These are phyloP conservation scores for Rana temporaria DNA, from an alignment of 2,113 vertebrate genomes.

Conservation along the genomic window DNA sequence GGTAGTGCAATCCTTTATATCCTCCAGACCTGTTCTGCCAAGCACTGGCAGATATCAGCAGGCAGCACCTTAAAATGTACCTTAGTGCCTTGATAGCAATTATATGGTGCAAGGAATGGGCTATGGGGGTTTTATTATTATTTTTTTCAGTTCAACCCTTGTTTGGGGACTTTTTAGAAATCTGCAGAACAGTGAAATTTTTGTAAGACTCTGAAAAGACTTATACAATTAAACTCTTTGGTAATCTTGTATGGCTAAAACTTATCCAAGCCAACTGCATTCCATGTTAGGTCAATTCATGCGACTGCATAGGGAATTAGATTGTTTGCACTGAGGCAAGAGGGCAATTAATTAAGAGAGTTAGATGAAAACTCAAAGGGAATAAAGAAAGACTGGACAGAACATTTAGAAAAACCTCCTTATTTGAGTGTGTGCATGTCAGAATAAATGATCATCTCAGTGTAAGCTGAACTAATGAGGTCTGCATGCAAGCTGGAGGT, in stretches of 20 bases:
- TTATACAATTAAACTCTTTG: not conserved
- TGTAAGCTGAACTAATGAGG: slow-evolving; percentile 59
- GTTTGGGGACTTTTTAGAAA: no score
- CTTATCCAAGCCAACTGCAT: slow-evolving; percentile 40
- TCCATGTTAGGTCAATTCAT: slow-evolving; percentile 59
- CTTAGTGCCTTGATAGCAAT: no score
- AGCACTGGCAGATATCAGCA: no score
- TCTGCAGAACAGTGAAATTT: no score
- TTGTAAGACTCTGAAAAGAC: no score
- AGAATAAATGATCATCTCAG: slow-evolving; percentile 64
- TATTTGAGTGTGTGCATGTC: slow-evolving; percentile 65
- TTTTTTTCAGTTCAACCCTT: no score
- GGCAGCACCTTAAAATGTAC: no score
- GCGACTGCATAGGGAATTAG: slow-evolving; percentile 59
- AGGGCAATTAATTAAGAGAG: slow-evolving; percentile 65
- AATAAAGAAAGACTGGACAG: slow-evolving; percentile 47
- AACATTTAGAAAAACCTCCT: slow-evolving; percentile 61
- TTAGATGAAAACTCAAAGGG: slow-evolving; percentile 62
- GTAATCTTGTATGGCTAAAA: slow-evolving; percentile 45
- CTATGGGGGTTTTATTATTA: no score
- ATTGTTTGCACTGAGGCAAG: slow-evolving; percentile 60
- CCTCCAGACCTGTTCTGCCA: no score
- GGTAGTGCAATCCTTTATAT: no score
- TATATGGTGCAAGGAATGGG: no score
- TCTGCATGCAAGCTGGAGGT: slow-evolving; percentile 43